A percentile compares a stretch with the other conserved stretches of the same genome.
Evolutionary conservation across 2,888 invertebrate species (phyloP).

Genomic region (Cloeon dipterum): DNA sequence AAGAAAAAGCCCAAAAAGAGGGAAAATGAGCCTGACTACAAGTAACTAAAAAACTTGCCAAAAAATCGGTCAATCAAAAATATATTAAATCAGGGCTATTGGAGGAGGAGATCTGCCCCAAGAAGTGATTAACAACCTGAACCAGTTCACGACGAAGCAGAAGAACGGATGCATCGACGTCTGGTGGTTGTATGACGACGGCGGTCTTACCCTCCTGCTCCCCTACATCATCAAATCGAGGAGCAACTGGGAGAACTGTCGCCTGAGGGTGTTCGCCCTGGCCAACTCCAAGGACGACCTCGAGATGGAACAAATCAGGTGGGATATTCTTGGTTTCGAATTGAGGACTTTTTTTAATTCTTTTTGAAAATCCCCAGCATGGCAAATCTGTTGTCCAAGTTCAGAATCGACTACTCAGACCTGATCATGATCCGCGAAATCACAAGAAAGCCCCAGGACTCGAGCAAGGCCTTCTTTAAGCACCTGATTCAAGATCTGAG

Average conservation of each 20-base stretch:
- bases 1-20: background rate
- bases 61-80: background rate
- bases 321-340: no score
- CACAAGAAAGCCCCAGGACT: constrained; percentile 20
- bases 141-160: constrained; percentile 15
- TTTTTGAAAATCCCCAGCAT: no score
- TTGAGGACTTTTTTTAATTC: no score
- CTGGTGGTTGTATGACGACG: constrained; percentile 31
- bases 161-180: constrained; percentile 25
- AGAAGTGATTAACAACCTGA: constrained; percentile 13
- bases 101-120: constrained; percentile 12
- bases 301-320: constrained; percentile 20
- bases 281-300: constrained; percentile 13
- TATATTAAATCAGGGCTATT: constrained; percentile 6
- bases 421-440: constrained; percentile 27
- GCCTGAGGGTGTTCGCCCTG: constrained; percentile 13
- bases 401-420: constrained; percentile 29
- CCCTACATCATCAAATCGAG: constrained; percentile 13
- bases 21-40: background rate
- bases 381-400: constrained; percentile 28
- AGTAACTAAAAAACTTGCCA: background rate
- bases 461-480: constrained; percentile 15
- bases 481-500: constrained; percentile 13
- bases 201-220: constrained; percentile 13
- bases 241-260: constrained; percentile 11